Base-by-base conservation (phyloP, 2,888 invertebrate species). In the Euplexia lucipara region DNA sequence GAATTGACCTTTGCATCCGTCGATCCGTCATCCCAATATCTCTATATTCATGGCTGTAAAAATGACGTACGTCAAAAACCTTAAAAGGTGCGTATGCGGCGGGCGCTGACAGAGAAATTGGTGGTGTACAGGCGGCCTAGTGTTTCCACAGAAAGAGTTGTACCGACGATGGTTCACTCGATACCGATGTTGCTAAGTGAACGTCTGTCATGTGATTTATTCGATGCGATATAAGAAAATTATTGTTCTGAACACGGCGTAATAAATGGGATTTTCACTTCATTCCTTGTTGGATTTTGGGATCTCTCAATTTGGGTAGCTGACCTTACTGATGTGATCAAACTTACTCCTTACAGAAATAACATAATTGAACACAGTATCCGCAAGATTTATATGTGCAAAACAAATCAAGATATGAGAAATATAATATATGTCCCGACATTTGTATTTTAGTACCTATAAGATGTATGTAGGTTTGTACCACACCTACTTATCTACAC, bases 71-170 rank as follows among this genome's bases (percentile, higher is more conserved):
- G 88, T 88, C 90, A 90, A 88, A 87, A 84, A 76, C 88, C 88
- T 71, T 90, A 89, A 86, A 89, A 75, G 88, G 91, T 78, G 76
- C 68, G 67, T 79, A 81, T 70, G 57, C 81, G 84, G 75, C 77
- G 75, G 75, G 80, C 81, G 90, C 75, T 88, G 91, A 91, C 91
- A 91, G 88, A 86, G 88, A 91, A 89, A 91, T 91, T 90, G 87
- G 83, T 84, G 80, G 86, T 80, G 67, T 75, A 70, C 65, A 74
- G 61, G 44, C 75, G 71, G 76, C 79, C 88, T 88, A 92, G 91
- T 92, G 91, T 91, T 88, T 86, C 81, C 65, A 39, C 79, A 77
- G 84, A 88, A 77, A 84, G 86, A 88, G 87, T 89, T 83, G 87
- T 89, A 88, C 87, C 76, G 84, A 75, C 78, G 81, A 73, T 79